phyloP scores from a whole-genome alignment of 2,888 invertebrate genomes.

The Abscondita cerata region DNA sequence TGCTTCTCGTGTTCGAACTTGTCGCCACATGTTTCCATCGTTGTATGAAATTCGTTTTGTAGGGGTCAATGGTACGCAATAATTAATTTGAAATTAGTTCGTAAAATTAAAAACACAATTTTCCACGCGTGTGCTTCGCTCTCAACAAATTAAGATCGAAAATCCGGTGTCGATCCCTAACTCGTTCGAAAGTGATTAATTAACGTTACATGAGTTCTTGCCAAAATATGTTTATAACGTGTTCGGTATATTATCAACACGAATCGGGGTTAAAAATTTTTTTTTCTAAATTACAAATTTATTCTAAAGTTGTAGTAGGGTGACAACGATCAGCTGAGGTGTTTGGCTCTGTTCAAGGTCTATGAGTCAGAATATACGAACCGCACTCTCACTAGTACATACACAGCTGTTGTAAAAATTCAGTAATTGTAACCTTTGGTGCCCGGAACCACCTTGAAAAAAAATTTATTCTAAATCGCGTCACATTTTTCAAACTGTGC shows the following conservation, averaged over 20 bases:
- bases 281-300: slow-evolving; percentile 9
- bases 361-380: slow-evolving; percentile 44
- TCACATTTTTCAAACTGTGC: no score
- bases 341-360: slow-evolving; percentile 54
- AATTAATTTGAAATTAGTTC: slow-evolving; percentile 1
- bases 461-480: slow-evolving; percentile 21
- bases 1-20: no score
- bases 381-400: slow-evolving; percentile 37
- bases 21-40: no score
- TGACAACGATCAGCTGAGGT: slow-evolving; percentile 46
- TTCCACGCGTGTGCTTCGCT: background rate
- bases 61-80: background rate
- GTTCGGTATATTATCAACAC: background rate
- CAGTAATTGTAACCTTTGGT: slow-evolving; percentile 35
- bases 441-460: slow-evolving; percentile 36
- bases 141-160: slow-evolving; percentile 10
- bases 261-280: slow-evolving; percentile 19
- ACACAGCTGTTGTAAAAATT: slow-evolving; percentile 39
- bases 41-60: no score
- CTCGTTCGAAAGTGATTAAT: slow-evolving; percentile 26
- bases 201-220: slow-evolving; percentile 12
- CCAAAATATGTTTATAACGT: slow-evolving; percentile 4
- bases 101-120: no score
- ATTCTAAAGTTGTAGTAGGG: slow-evolving; percentile 6
- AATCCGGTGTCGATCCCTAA: slow-evolving; percentile 5